Evolutionary conservation across 2,888 invertebrate genomes (phyloP).

Genomic region (Xanthia icteritia): DNA sequence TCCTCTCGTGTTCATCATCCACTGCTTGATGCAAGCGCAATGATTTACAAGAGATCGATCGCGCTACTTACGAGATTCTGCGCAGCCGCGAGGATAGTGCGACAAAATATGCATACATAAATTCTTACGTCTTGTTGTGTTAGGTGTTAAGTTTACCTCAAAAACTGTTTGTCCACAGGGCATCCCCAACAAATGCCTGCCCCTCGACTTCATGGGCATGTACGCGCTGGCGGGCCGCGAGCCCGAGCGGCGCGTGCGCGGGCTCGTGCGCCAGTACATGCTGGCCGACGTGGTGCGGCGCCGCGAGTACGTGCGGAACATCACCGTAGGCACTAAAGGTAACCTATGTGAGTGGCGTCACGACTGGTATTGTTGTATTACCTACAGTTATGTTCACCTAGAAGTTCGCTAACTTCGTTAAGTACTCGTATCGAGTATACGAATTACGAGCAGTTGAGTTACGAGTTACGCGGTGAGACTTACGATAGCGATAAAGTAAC

Average conservation of each 20-base stretch:
- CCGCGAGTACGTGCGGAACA: slow-evolving; percentile 97
- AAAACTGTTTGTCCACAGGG: slow-evolving; percentile 86
- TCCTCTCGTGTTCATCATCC: no score
- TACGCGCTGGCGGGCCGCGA: slow-evolving; percentile 97
- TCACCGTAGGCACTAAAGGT: slow-evolving; percentile 93
- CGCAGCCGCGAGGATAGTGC: neutral
- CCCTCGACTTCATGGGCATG: slow-evolving; percentile 99
- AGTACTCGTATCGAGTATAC: no score
- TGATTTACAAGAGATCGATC: neutral
- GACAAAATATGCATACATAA: neutral
- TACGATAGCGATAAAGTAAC: no score
- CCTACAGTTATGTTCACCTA: no score
- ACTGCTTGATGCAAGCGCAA: neutral
- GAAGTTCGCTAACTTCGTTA: no score
- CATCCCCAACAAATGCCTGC: slow-evolving; percentile 96
- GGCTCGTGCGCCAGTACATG: slow-evolving; percentile 94
- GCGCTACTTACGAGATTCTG: neutral
- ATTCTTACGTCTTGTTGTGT: no score
- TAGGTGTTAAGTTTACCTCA: neutral
- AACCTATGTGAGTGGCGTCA: slow-evolving; percentile 35
- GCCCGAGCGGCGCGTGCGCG: slow-evolving; percentile 94
- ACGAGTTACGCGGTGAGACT: no score
- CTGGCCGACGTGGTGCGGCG: slow-evolving; percentile 96
- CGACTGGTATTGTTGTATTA: neutral
- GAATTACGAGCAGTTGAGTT: no score